phyloP scores from a whole-genome alignment of 64 coral and sea anemone species.

The Actinia tenebrosa region DNA sequence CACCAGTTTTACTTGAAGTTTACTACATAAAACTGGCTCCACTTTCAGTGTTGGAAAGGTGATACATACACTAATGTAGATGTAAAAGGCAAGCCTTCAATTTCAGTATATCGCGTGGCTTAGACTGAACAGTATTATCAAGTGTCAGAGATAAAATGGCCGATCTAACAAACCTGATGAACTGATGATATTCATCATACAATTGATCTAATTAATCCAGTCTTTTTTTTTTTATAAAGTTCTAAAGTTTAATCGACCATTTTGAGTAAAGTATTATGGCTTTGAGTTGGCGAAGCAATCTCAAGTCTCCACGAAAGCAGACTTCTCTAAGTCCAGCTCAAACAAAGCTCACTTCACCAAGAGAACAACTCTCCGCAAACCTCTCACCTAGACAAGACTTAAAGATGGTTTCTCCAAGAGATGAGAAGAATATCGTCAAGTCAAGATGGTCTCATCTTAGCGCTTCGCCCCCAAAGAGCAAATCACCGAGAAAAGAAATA shows the following conservation, averaged over 20 bases:
- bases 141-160: no score
- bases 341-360: background rate
- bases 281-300: constrained; percentile 8
- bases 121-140: no score
- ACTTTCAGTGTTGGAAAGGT: no score
- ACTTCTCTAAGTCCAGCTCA: background rate
- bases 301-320: background rate
- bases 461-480: background rate
- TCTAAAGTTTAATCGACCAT: background rate
- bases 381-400: background rate
- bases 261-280: background rate
- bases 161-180: no score
- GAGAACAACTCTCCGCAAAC: background rate
- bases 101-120: background rate
- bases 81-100: background rate
- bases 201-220: background rate
- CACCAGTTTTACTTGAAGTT: no score
- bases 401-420: background rate
- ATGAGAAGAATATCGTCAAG: background rate
- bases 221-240: background rate
- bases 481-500: constrained; percentile 10
- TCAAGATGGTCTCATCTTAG: constrained; percentile 14
- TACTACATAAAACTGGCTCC: no score
- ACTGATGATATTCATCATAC: no score
- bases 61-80: no score